Percentiles rank a stretch among this genome's conserved stretches.
Evolutionary conservation across 2,113 vertebrate species (phyloP).

Genomic region (Microcebus jonahi): DNA sequence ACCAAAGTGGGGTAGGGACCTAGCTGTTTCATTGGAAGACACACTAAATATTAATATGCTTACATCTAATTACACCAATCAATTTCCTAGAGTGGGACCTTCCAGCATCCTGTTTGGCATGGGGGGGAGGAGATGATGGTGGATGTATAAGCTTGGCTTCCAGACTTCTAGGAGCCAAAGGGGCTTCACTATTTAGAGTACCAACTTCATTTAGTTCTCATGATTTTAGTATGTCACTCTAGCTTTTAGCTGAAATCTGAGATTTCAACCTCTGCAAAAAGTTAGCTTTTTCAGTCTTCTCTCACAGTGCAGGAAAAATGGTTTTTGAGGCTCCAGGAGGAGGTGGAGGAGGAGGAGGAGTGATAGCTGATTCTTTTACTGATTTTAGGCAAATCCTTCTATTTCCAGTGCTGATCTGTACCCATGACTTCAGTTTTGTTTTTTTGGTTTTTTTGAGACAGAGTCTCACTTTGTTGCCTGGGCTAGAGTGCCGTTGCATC

Average conservation of each 20-base stretch:
- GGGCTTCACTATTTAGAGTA: not conserved
- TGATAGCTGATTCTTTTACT: not conserved
- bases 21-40: not conserved
- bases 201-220: not conserved
- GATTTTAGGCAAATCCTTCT: not conserved
- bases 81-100: not conserved
- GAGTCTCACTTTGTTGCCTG: too few relatives aligned
- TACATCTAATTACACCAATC: not conserved
- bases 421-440: not conserved
- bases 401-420: not conserved
- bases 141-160: not conserved
- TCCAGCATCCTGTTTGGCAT: not conserved
- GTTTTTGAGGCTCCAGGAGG: too few relatives aligned
- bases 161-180: not conserved
- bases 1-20: not conserved
- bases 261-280: not conserved
- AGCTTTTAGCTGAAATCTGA: not conserved
- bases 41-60: not conserved
- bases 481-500: too few relatives aligned
- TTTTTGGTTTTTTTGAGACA: too few relatives aligned
- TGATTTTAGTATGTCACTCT: not conserved
- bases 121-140: not conserved
- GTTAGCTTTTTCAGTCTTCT: not conserved
- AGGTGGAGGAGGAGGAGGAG: too few relatives aligned
- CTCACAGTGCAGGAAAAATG: not conserved